A percentile compares a stretch with the other conserved stretches of the same genome.
Conservation (phyloP, 1,140 invertebrate genomes). For the Tetragnatha versicolor region DNA sequence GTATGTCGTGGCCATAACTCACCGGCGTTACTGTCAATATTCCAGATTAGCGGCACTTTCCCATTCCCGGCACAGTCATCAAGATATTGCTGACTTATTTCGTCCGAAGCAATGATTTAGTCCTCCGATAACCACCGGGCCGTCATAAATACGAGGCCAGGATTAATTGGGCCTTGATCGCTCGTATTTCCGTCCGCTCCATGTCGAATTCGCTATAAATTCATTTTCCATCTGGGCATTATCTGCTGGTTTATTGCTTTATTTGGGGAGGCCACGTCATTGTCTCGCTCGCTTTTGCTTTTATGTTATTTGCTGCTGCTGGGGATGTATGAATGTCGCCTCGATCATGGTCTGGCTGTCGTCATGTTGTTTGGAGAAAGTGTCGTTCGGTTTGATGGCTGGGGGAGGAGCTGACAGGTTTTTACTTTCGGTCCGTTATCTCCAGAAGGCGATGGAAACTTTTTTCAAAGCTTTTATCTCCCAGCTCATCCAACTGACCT, state of each 20-base stretch:
- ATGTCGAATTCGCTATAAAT: constrained; percentile 51
- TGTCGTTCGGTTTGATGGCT: too few relatives aligned
- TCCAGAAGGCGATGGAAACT: too few relatives aligned
- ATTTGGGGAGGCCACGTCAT: background rate
- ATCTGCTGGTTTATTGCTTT: constrained; percentile 32
- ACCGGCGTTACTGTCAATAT: constrained; percentile 42
- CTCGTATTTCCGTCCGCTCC: constrained; percentile 45
- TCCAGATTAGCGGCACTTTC: constrained; percentile 24
- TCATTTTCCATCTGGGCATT: constrained; percentile 45
- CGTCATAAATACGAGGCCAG: constrained; percentile 44
- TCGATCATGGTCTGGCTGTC: too few relatives aligned
- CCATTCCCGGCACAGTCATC: constrained; percentile 42
- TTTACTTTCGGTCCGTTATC: too few relatives aligned
- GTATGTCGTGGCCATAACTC: too few relatives aligned
- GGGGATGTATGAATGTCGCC: background rate
- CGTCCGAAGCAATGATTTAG: constrained; percentile 34
- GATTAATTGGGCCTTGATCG: constrained; percentile 48
- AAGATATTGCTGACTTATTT: constrained; percentile 52
- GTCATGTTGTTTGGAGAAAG: too few relatives aligned
- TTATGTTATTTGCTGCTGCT: background rate
- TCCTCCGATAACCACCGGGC: constrained; percentile 32
- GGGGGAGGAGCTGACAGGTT: background rate
- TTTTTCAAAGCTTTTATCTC: too few relatives aligned
- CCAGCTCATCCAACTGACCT: too few relatives aligned
- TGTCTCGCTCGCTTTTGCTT: constrained; percentile 7